Base-by-base conservation (phyloP, 2,113 vertebrate genomes). In the Sceloporus undulatus region DNA sequence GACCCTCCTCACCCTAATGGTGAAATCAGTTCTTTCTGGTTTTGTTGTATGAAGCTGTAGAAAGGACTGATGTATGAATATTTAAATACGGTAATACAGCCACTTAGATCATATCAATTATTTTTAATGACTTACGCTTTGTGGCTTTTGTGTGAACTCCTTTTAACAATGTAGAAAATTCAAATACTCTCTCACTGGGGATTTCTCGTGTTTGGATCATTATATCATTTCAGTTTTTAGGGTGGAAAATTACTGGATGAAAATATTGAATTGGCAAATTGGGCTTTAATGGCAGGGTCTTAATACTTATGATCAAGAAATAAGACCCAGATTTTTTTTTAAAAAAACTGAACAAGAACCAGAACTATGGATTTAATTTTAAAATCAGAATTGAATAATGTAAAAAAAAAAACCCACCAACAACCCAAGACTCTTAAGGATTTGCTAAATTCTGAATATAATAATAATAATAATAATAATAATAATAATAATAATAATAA, bases 241-340 rank as follows among this genome's bases (percentile, higher is more conserved):
- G 40, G 8, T n/a, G 27, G 2, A 59, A 65, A 52, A 52, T 54
- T 56, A 75, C 40, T 11, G 19, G 9, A 82, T 66, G 70, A 16
- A 82, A 82, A 82, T 87, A 85, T 54, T 76, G 70, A 52, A 82
- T 76, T 76, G 40, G 70, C 54, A 87, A 59, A 42, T 65, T 85
- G n/a, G 10, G 38, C 19, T n/a, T 85, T 75, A 38, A 59, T 38
- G 11, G 23, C 11, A 74, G 34, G 74, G 78, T 29, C 21, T 65
- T 40, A 81, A 79, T 4, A 81, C 40, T 10, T 25, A n/a, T 74
- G 38, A 81, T 34, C 14, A 78, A n/a, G 62, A 65, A 2, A 14
- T 68, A n/a, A 13, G 42, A 77, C 13, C 42, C 66, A 5, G 40
- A 48, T 59, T 54, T 54, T n/a, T n/a, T n/a, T n/a, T n/a, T n/a